phyloP scores from a whole-genome alignment of 2,113 vertebrate species.

The Passer montanus region DNA sequence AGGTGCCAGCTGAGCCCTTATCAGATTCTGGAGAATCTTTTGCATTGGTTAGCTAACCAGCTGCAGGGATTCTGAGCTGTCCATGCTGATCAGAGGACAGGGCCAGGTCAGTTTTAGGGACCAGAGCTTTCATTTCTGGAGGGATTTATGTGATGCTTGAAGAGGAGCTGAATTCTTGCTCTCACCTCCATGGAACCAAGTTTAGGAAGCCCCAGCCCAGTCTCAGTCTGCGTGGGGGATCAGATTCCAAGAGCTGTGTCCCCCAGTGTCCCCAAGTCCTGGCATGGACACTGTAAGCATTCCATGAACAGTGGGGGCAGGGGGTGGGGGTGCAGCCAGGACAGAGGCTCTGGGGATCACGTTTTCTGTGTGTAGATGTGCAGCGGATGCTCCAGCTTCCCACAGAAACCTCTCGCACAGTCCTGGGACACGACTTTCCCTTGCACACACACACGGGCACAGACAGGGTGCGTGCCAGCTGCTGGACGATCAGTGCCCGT shows the following conservation, averaged over 20 bases:
- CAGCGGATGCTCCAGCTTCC: neutral
- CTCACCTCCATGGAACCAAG: neutral
- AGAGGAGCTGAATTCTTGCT: neutral
- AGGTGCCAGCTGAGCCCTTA: neutral
- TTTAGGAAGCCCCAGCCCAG: neutral
- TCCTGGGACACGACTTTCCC: neutral
- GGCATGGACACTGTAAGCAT: neutral
- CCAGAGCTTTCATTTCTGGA: neutral
- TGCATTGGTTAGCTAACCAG: neutral
- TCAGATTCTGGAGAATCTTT: neutral
- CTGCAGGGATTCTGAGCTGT: fast-evolving
- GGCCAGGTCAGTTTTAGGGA: neutral
- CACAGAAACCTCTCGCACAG: fast-evolving
- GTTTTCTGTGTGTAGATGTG: neutral
- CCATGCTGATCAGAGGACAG: neutral
- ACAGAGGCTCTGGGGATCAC: fast-evolving
- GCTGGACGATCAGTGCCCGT: neutral
- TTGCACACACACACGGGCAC: no score
- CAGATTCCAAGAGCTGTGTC: neutral
- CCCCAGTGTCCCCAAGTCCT: neutral
- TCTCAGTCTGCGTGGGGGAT: fast-evolving
- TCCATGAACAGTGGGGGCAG: neutral
- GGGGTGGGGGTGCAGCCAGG: fast-evolving
- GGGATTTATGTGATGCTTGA: neutral
- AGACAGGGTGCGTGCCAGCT: fast-evolving